phyloP scores from a whole-genome alignment of 2,888 invertebrate species.

The Tortrix viridana region DNA sequence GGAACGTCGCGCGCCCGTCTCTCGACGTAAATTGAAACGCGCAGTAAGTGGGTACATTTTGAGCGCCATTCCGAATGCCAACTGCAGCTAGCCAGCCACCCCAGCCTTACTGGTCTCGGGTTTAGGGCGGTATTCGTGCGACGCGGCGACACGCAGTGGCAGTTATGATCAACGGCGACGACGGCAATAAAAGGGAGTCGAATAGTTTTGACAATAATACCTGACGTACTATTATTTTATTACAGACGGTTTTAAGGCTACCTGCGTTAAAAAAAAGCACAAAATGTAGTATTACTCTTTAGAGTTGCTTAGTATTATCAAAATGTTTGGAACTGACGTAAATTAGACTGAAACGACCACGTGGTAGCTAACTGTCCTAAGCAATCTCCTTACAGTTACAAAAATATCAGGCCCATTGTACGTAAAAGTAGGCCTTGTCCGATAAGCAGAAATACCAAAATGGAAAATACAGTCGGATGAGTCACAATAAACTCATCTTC shows the following conservation, averaged over 20 bases:
- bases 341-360: too few relatives aligned
- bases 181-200: slow-evolving; percentile 23
- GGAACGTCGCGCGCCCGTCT: neutral
- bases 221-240: too few relatives aligned
- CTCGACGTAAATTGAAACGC: slow-evolving; percentile 18
- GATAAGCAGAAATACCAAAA: slow-evolving; percentile 6
- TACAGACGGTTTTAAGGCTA: too few relatives aligned
- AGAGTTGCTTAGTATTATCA: too few relatives aligned
- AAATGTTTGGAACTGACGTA: too few relatives aligned
- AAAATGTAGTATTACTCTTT: too few relatives aligned
- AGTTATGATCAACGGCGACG: slow-evolving; percentile 24
- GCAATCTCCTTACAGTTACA: too few relatives aligned
- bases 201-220: slow-evolving; percentile 29
- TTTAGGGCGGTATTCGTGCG: neutral
- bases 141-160: slow-evolving; percentile 9
- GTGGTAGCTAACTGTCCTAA: too few relatives aligned
- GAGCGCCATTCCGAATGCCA: slow-evolving; percentile 8
- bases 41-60: slow-evolving; percentile 26
- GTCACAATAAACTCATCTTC: slow-evolving; percentile 21
- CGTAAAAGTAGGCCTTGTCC: neutral
- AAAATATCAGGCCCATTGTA: neutral
- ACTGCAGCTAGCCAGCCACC: neutral
- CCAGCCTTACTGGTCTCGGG: neutral
- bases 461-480: slow-evolving; percentile 19
- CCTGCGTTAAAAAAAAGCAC: too few relatives aligned